Evolutionary conservation across 2,113 vertebrate genomes (phyloP).

Genomic region (Propithecus coquereli): DNA sequence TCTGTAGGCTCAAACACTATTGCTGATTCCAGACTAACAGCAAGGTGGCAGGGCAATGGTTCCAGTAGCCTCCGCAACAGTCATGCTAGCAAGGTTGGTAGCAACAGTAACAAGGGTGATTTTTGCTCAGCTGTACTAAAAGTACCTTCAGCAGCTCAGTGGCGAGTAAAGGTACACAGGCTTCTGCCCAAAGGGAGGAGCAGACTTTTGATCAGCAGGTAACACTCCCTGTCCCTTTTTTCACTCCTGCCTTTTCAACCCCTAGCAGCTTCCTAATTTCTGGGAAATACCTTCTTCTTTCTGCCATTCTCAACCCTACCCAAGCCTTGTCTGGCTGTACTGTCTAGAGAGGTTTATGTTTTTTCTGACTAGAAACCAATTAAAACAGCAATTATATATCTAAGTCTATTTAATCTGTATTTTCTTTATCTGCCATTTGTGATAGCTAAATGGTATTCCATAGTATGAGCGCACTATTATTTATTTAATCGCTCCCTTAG

Average conservation of each 20-base stretch:
- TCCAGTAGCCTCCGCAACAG: neutral
- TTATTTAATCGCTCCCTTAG: neutral
- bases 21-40: too few species aligned
- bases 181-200: neutral
- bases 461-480: neutral
- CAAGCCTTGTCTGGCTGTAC: neutral
- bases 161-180: neutral
- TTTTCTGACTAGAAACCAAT: neutral
- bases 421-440: neutral
- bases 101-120: too few species aligned
- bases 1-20: neutral
- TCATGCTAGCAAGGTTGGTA: neutral
- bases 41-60: fast-evolving
- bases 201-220: neutral
- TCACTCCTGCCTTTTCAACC: neutral
- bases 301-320: neutral
- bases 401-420: neutral
- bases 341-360: neutral
- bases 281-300: neutral
- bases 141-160: neutral
- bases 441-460: neutral
- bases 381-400: neutral
- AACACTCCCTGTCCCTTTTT: too few species aligned
- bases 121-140: neutral
- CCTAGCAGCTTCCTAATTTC: neutral